phyloP scores from a whole-genome alignment of 1,140 invertebrate genomes.

The Eriocheir sinensis region DNA sequence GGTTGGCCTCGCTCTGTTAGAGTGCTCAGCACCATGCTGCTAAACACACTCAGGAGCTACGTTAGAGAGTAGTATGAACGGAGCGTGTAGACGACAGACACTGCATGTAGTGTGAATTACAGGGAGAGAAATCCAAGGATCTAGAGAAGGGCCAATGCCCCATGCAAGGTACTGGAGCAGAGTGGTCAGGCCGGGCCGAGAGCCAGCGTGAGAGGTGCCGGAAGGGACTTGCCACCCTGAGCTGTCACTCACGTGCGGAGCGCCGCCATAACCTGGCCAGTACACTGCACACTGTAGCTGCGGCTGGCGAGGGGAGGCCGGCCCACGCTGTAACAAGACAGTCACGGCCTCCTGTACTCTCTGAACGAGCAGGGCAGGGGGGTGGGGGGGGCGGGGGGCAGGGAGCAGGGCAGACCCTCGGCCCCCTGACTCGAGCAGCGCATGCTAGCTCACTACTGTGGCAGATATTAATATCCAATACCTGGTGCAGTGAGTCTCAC shows the following conservation, averaged over 20 bases:
- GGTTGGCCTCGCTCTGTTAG: neutral
- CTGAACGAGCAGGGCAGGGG: neutral
- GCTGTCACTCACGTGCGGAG: constrained; percentile 77
- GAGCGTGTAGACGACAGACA: constrained; percentile 1
- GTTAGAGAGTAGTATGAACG: constrained; percentile 4
- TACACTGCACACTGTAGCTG: constrained; percentile 78
- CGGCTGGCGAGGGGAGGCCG: constrained; percentile 75
- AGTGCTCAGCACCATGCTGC: neutral
- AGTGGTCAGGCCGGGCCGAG: neutral
- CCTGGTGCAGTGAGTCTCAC: constrained; percentile 35
- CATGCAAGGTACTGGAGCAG: constrained; percentile 60
- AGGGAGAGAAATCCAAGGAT: constrained; percentile 29
- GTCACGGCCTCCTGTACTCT: constrained; percentile 53
- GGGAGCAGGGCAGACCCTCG: neutral
- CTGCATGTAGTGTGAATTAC: constrained; percentile 23
- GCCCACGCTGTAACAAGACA: constrained; percentile 77
- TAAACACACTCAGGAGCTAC: neutral
- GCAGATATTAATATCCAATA: constrained; percentile 52
- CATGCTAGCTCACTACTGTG: constrained; percentile 29
- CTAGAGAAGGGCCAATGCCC: constrained; percentile 45
- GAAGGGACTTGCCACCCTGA: constrained; percentile 39
- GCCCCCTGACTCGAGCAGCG: neutral
- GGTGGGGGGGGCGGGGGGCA: neutral
- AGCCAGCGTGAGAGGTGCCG: constrained; percentile 54
- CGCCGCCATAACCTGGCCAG: constrained; percentile 73